Base-by-base conservation (phyloP, 2,888 invertebrate genomes). In the Lucinisca nassula region DNA sequence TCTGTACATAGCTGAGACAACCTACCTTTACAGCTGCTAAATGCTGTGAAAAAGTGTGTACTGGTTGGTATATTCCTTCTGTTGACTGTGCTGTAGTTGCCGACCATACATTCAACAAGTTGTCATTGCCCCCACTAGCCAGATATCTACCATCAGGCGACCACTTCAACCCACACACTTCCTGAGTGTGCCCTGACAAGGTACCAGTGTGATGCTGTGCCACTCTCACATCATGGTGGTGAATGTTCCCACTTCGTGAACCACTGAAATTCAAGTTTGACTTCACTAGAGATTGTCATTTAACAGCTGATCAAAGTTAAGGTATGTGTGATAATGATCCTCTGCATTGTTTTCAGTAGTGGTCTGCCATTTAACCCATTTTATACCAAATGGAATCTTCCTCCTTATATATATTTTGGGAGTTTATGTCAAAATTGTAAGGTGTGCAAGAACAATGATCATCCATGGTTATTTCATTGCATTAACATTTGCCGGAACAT, bases 71-170 rank as follows among this genome's bases (percentile, higher is more conserved):
- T 30, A 82, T 35, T 27, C 45, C 45, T 10, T 78, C 80, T 6
- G 89, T 61, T 40, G 82, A 73, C 40, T 79, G 82, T 49, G 75
- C 87, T 14, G 96, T 85, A 49, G 93, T 90, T 14, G 94, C 72
- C 94, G 92, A 82, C 99, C 99, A 99, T 84, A 99, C 98, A 96
- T 99, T 98, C 4, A 99, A 97, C 90, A 98, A 97, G 96, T 99
- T 99, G 96, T 99, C 99, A 95, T 99, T 99, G 74, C 99, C 99
- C 51, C 99, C 99, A 76, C 99, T 99, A 0, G 99, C 99, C 87
- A 99, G 97, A 96, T 98, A 98, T 93, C 98, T 98, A 76, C 98
- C 98, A 96, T 99, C 99, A 0, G 98, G 98, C 0, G 99, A 99
- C 99, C 99, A 99, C 96, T 98, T 98, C 40, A 99, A 96, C 0